Evolutionary conservation across 2,888 invertebrate genomes (phyloP), one percentile per base, ranked within the genome.

Genomic region (Philereme vetulata): DNA sequence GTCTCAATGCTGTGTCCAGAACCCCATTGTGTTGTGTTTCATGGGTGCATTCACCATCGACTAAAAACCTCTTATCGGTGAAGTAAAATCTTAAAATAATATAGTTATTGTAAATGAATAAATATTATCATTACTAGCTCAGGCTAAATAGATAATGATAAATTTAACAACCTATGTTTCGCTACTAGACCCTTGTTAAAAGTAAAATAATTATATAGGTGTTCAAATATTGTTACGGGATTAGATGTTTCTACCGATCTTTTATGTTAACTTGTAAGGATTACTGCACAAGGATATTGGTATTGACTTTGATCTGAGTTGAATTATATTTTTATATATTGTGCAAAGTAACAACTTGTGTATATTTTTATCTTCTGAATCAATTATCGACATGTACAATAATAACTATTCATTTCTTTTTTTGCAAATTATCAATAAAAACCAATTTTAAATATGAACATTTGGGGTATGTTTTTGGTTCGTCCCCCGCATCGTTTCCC

Each of bases 281-380:
- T 83, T 81, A 86, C 82, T 90, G 92, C 92, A 91, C 92, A 92
- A 92, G 92, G 92, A 92, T 91, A 91, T 91, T 92, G 91, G 90
- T 90, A 86, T 85, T 77, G 75, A 88, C 84, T 88, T 88, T 85
- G 89, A 91, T 91, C 91, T 89, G 90, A 90, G 90, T 92, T 92
- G 81, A 83, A 89, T 89, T 90, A 90, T 91, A 90, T 91, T 90
- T 89, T 90, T 92, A 88, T 91, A 89, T 90, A 88, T 86, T 82
- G 84, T 90, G 89, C 82, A 86, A 90, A 90, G 62, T 86, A 83
- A 84, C 81, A 85, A 67, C 59, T 65, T 85, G 84, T 90, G 90
- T 90, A 91, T 91, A 90, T 90, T 91, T 87, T 90, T 87, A 87
- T 75, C 88, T 89, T 88, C 85, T 86, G 85, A 87, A 88, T 90